phyloP scores from a whole-genome alignment of 2,888 invertebrate genomes.

The Eueremaeus valkanovi region DNA sequence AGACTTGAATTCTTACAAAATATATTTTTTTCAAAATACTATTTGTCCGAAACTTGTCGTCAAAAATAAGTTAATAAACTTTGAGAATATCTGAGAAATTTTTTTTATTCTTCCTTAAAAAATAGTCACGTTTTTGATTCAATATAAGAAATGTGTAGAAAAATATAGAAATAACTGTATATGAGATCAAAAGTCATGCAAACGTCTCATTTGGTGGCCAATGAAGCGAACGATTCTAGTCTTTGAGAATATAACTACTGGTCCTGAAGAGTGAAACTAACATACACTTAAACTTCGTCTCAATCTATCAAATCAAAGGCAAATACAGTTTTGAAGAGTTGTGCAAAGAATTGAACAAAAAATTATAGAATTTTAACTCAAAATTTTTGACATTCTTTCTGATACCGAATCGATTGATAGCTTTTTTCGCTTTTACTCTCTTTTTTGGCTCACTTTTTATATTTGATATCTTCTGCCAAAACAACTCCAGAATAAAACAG shows the following conservation, averaged over 20 bases:
- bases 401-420: neutral
- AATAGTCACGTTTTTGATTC: constrained; percentile 5
- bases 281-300: neutral
- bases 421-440: too few relatives aligned
- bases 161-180: neutral
- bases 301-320: neutral
- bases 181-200: constrained; percentile 5
- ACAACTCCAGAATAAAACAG: neutral
- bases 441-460: neutral
- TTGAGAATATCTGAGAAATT: neutral
- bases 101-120: neutral
- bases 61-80: neutral
- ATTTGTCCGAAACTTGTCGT: neutral
- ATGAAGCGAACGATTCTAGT: neutral
- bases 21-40: too few relatives aligned
- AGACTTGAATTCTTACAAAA: too few relatives aligned
- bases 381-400: neutral
- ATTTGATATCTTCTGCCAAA: constrained; percentile 14
- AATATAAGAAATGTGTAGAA: neutral
- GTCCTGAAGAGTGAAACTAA: neutral
- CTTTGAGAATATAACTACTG: neutral
- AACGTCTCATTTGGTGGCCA: constrained; percentile 13
- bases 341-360: neutral
- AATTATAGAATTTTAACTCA: neutral
- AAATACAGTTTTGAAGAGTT: neutral